These are phyloP conservation scores for Laticauda laticaudata DNA, from an alignment of 2,113 vertebrate genomes.

Conservation along the genomic window DNA sequence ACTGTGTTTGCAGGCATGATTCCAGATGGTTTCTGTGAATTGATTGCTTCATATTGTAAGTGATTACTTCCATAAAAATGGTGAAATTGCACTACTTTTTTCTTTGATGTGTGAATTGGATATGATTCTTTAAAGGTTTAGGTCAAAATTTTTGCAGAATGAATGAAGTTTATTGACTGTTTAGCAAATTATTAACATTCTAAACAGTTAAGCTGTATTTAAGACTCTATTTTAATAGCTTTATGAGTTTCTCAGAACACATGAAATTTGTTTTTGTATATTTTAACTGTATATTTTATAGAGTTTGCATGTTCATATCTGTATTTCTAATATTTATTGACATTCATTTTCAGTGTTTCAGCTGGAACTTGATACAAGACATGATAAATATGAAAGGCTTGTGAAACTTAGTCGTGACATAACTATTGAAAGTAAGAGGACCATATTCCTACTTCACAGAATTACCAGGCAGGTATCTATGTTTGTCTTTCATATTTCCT, in stretches of 20 bases:
- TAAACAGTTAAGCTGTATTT: not conserved
- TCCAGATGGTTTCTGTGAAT: not conserved
- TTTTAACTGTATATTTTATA: not conserved
- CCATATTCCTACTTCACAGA: slow-evolving; percentile 93
- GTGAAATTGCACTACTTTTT: not conserved
- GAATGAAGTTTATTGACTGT: not conserved
- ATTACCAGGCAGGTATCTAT: slow-evolving; percentile 81
- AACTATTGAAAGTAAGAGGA: slow-evolving; percentile 97
- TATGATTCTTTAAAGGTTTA: not conserved
- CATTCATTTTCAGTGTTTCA: slow-evolving; percentile 80
- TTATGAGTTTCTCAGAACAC: not conserved
- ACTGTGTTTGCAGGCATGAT: not conserved
- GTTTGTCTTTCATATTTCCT: not conserved
- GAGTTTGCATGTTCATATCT: not conserved
- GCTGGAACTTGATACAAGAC: slow-evolving; percentile 89
- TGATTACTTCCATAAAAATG: not conserved
- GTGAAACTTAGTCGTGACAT: slow-evolving; percentile 95
- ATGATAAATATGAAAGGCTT: slow-evolving; percentile 93
- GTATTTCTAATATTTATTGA: not conserved
- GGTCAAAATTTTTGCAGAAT: not conserved
- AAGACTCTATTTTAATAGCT: not conserved
- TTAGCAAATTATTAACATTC: not conserved
- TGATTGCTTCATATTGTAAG: not conserved
- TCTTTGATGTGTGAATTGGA: not conserved
- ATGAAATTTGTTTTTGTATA: not conserved